A percentile compares a stretch with the other conserved stretches of the same genome.
Evolutionary conservation across 2,888 invertebrate species (phyloP).

Genomic region (Tenodera sinensis): DNA sequence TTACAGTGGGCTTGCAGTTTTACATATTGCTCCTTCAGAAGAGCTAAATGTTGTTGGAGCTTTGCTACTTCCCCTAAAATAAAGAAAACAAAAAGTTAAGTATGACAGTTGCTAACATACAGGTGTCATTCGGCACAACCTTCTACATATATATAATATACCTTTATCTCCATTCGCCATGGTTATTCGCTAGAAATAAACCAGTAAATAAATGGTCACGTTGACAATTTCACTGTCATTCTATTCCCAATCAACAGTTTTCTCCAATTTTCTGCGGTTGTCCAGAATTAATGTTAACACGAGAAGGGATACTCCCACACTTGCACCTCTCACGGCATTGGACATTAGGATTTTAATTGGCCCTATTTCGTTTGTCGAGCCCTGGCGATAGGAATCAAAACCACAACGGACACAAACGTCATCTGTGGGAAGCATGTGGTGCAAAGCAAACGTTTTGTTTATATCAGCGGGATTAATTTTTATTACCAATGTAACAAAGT

Average conservation of each 20-base stretch:
- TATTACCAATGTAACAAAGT: neutral
- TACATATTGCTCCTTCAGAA: constrained; percentile 87
- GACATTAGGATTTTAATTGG: neutral
- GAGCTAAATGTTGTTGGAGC: constrained; percentile 75
- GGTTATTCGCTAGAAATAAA: neutral
- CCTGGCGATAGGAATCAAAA: neutral
- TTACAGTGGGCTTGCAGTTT: constrained; percentile 78
- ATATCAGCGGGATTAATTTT: neutral
- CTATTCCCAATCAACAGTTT: neutral
- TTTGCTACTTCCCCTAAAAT: constrained; percentile 45
- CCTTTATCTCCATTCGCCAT: constrained; percentile 11
- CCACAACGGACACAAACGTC: neutral
- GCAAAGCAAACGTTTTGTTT: neutral
- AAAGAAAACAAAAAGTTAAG: neutral
- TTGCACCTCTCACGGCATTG: neutral
- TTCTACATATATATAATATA: neutral
- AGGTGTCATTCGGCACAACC: neutral
- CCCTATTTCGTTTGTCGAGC: neutral
- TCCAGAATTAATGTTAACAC: neutral
- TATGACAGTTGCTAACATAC: neutral
- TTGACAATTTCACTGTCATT: neutral
- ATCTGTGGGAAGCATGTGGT: neutral
- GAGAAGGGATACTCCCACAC: neutral
- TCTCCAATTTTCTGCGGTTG: neutral
- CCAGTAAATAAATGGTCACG: neutral